Percentiles rank a stretch among this genome's conserved stretches.
These are phyloP conservation scores for Neoascia interrupta DNA, from an alignment of 2,888 invertebrate genomes.

Conservation along the genomic window DNA sequence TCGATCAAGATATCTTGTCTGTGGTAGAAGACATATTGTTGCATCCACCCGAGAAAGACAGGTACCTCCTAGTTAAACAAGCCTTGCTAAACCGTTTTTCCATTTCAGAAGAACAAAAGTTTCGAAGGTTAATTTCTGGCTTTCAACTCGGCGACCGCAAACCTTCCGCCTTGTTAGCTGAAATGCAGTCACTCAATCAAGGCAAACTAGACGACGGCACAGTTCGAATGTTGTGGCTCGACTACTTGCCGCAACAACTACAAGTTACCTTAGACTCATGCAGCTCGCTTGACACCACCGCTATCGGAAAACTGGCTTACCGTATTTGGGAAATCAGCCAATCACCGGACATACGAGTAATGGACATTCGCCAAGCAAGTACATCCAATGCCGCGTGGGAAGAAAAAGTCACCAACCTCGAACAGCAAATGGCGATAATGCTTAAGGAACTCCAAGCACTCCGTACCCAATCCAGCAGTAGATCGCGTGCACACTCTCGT, in stretches of 20 bases:
- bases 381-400: not conserved
- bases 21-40: slow-evolving; percentile 25
- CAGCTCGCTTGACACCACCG: not conserved
- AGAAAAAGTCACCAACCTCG: not conserved
- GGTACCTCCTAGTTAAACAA: slow-evolving; percentile 16
- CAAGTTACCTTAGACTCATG: slow-evolving; percentile 1
- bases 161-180: slow-evolving; percentile 7
- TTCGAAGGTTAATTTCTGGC: slow-evolving; percentile 19
- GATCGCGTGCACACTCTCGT: not conserved
- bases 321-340: slow-evolving; percentile 11
- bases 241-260: slow-evolving; percentile 14
- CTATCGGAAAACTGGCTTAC: slow-evolving; percentile 6
- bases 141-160: slow-evolving; percentile 13
- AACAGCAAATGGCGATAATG: not conserved
- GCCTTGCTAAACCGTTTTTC: slow-evolving; percentile 23
- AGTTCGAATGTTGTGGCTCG: slow-evolving; percentile 12
- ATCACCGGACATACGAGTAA: not conserved
- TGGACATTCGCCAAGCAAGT: not conserved
- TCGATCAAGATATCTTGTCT: slow-evolving; percentile 28
- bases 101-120: slow-evolving; percentile 17
- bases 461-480: too few relatives aligned
- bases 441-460: not conserved
- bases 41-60: slow-evolving; percentile 25
- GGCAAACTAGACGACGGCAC: slow-evolving; percentile 6
- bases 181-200: slow-evolving; percentile 25